A percentile compares a stretch with the other conserved stretches of the same genome.
These are phyloP conservation scores for Petrocephalus microphthalmus DNA, from an alignment of 2,113 vertebrate species.

Conservation along the genomic window DNA sequence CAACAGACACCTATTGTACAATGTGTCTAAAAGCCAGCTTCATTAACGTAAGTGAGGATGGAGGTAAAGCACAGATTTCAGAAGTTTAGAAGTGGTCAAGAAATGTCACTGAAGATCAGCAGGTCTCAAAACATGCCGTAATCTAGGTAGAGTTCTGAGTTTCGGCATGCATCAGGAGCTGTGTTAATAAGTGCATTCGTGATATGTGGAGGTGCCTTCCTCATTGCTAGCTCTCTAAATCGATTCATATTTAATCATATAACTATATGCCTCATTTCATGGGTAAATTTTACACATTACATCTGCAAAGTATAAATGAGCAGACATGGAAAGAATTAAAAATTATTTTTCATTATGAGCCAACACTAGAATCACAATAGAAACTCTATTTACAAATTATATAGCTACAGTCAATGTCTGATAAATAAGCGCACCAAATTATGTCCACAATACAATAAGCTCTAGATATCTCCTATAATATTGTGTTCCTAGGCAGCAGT, in stretches of 20 bases:
- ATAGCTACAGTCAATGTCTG: neutral
- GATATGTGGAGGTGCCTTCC: too few species aligned
- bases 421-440: neutral
- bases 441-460: neutral
- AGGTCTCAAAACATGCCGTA: neutral
- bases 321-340: neutral
- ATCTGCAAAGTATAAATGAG: neutral
- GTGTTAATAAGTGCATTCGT: too few species aligned
- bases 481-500: neutral
- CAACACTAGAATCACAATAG: neutral
- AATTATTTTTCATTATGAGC: neutral
- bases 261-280: neutral
- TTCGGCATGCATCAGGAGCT: neutral
- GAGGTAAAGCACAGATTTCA: neutral
- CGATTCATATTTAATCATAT: neutral
- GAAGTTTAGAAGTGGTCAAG: neutral
- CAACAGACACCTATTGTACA: neutral
- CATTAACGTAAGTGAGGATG: neutral
- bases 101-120: neutral
- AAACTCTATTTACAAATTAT: neutral
- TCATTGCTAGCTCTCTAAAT: neutral
- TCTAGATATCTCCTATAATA: neutral
- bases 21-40: neutral
- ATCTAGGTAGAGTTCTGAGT: neutral
- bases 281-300: neutral